A percentile compares a stretch with the other conserved stretches of the same genome.
phyloP scores from a whole-genome alignment of 2,797 vertebrate genomes.

The Smutsia temminckii region DNA sequence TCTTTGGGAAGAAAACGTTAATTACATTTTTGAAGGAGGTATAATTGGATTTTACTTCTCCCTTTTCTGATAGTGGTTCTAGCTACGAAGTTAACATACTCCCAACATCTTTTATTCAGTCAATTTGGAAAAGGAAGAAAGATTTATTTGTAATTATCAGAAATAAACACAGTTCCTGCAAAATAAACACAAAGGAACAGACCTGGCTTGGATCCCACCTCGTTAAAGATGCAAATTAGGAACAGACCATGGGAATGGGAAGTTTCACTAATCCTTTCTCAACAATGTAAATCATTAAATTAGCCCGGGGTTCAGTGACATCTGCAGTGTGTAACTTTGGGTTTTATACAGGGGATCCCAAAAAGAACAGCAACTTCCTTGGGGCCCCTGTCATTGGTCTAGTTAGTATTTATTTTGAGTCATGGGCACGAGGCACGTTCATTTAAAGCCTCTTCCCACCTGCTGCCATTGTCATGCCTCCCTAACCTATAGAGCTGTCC shows the following conservation, averaged over 20 bases:
- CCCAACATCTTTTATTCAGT: slow-evolving; percentile 74
- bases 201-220: slow-evolving; percentile 85
- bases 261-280: slow-evolving; percentile 82
- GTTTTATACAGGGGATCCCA: slow-evolving; percentile 60
- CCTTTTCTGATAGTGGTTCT: slow-evolving; percentile 48
- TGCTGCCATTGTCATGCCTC: not conserved
- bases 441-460: not conserved
- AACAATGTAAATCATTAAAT: slow-evolving; percentile 78
- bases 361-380: slow-evolving; percentile 44
- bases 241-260: slow-evolving; percentile 75
- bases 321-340: slow-evolving; percentile 33
- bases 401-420: slow-evolving; percentile 43
- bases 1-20: slow-evolving; percentile 72
- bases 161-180: slow-evolving; percentile 85
- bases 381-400: not conserved
- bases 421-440: not conserved
- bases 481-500: not conserved
- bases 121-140: slow-evolving; percentile 79
- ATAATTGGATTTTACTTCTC: slow-evolving; percentile 81
- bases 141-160: slow-evolving; percentile 87
- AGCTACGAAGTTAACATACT: slow-evolving; percentile 51
- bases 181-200: slow-evolving; percentile 86
- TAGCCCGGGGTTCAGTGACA: slow-evolving; percentile 76
- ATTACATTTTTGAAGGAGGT: slow-evolving; percentile 73
- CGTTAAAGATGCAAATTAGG: slow-evolving; percentile 86